phyloP scores from a whole-genome alignment of 2,113 vertebrate genomes.

The Telmatochromis sp. region DNA sequence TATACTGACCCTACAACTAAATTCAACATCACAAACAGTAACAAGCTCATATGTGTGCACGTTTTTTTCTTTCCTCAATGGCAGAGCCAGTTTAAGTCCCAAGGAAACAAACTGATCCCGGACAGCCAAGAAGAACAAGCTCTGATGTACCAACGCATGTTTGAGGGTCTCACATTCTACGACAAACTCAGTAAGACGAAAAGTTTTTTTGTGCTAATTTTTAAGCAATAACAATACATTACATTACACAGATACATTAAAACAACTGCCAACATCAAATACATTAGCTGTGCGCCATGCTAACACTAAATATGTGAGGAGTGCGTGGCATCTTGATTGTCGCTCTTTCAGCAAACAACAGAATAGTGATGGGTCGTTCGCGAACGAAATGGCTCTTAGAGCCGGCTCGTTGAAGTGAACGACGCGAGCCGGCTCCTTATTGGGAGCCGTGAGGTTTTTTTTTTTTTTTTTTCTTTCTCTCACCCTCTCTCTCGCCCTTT shows the following conservation, averaged over 20 bases:
- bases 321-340: background rate
- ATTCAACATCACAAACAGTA: background rate
- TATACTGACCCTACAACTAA: background rate
- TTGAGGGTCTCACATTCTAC: slow-evolving; percentile 60
- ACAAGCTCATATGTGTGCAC: fast-evolving
- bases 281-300: background rate
- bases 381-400: too few relatives aligned
- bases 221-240: background rate
- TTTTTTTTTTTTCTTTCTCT: too few relatives aligned
- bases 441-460: too few relatives aligned
- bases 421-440: too few relatives aligned
- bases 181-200: slow-evolving; percentile 59
- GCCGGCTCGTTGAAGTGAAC: too few relatives aligned
- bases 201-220: background rate
- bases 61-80: background rate
- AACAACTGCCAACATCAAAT: background rate
- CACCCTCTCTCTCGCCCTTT: too few relatives aligned
- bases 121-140: slow-evolving; percentile 54
- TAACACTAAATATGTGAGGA: background rate
- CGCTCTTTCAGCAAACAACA: background rate
- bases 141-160: slow-evolving; percentile 65
- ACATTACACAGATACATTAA: background rate
- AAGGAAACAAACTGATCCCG: slow-evolving; percentile 66
- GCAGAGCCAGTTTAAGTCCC: slow-evolving; percentile 66
- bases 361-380: too few relatives aligned